Base-by-base conservation (phyloP, 1,140 invertebrate genomes). In the Plectrocnemia conspersa region DNA sequence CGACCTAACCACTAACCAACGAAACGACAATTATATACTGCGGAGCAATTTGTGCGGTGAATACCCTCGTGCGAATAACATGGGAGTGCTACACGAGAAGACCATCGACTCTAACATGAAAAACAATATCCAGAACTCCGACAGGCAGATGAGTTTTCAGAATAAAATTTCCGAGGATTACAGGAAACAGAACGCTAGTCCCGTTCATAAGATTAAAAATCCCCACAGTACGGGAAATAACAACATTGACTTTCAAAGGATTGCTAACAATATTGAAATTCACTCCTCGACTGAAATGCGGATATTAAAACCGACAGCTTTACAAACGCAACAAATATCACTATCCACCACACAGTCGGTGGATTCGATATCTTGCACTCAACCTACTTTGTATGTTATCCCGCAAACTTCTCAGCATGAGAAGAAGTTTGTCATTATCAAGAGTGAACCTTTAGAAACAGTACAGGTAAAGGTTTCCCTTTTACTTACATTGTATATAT, bases 341-440 rank as follows among this genome's bases (percentile, higher is more conserved):
- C 61, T 73, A 15, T 68, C 70, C 0, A 63, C 71, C 0, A 63
- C 70, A 5, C 67, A 72, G 25, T 57, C 66, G 0, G 71, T 72
- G 13, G 61, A 65, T 9, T 71, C 70, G 18, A 65, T 69, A 19
- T 48, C 65, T 0, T 65, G 70, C 1, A 67, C 68, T 47, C 61
- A 68, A 9, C 41, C 59, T 1, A 63, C 59, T 5, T 66, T 71
- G 47, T 76, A 73, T 45, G 70, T 76, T 0, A 71, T 74, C 46
- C 73, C 72, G 15, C 71, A 72, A 54, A 67, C 65, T 55, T 64
- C 55, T 19, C 59, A 60, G 0, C 42, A 65, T 0, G 74, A 76
- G 11, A 76, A 76, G 61, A 76, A 76, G 46, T 67, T 70, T 40
- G 68, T 76, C 33, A 62, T 76, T 45, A 76, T 76, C 27, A 76